These are phyloP conservation scores for Paracanthobrama guichenoti DNA, from an alignment of 2,113 vertebrate species.

Conservation along the genomic window DNA sequence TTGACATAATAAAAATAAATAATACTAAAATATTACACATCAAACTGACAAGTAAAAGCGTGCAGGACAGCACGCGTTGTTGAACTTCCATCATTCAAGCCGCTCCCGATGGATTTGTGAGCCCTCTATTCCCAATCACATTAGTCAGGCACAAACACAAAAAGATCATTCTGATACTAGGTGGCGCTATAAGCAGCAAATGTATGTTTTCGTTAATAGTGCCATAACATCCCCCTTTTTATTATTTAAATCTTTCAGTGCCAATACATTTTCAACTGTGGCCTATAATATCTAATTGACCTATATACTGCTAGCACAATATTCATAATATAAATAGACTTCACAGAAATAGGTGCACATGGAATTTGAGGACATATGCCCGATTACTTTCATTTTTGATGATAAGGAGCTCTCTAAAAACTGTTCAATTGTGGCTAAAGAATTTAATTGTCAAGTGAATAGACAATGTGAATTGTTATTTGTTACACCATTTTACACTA, in stretches of 20 bases:
- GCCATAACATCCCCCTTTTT: background rate
- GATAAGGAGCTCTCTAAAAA: background rate
- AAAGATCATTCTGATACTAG: background rate
- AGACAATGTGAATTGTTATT: background rate
- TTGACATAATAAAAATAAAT: no score
- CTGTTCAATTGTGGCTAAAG: background rate
- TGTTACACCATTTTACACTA: background rate
- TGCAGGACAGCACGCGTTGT: no score
- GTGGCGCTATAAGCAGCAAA: background rate
- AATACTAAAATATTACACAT: no score
- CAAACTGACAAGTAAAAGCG: no score
- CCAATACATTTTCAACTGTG: background rate
- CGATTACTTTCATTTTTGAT: background rate
- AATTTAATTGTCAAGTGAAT: no score
- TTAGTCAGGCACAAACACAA: background rate
- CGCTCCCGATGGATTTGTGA: no score
- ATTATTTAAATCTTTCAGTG: background rate
- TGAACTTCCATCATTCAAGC: no score
- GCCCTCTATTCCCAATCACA: background rate
- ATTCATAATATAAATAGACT: no score
- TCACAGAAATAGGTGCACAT: background rate
- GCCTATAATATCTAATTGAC: background rate
- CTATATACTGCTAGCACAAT: background rate
- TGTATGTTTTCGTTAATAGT: background rate
- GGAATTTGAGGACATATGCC: background rate